phyloP scores from a whole-genome alignment of 2,113 vertebrate species.

The Donacobius atricapilla region DNA sequence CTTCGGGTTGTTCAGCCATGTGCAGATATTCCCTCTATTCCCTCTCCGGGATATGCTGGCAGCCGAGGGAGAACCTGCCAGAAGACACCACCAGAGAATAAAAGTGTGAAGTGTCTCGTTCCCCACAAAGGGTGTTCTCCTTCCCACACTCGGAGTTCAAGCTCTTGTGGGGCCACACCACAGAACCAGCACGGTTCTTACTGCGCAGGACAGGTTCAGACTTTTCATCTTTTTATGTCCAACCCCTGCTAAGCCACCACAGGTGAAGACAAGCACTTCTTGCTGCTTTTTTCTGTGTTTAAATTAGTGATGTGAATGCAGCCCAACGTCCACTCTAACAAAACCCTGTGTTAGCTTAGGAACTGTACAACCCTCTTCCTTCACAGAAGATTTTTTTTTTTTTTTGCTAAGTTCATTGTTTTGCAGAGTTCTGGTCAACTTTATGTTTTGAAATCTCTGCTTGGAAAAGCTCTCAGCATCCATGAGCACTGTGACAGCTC shows the following conservation, averaged over 20 bases:
- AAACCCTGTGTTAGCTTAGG: not conserved
- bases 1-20: not conserved
- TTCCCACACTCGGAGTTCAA: not conserved
- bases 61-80: not conserved
- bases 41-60: not conserved
- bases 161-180: not conserved
- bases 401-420: not conserved
- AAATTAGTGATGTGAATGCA: not conserved
- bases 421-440: not conserved
- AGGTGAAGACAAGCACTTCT: not conserved
- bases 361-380: not conserved
- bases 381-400: not conserved
- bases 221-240: not conserved
- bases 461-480: not conserved
- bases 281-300: not conserved
- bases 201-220: not conserved
- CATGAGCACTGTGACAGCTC: not conserved
- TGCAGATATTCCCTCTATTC: not conserved
- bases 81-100: not conserved
- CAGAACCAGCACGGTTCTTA: not conserved
- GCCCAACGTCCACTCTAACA: not conserved
- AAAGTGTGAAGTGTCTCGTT: not conserved
- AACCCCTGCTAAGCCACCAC: not conserved
- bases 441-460: not conserved
- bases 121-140: not conserved